phyloP scores from a whole-genome alignment of 2,113 vertebrate genomes.

The Pimephales promelas region DNA sequence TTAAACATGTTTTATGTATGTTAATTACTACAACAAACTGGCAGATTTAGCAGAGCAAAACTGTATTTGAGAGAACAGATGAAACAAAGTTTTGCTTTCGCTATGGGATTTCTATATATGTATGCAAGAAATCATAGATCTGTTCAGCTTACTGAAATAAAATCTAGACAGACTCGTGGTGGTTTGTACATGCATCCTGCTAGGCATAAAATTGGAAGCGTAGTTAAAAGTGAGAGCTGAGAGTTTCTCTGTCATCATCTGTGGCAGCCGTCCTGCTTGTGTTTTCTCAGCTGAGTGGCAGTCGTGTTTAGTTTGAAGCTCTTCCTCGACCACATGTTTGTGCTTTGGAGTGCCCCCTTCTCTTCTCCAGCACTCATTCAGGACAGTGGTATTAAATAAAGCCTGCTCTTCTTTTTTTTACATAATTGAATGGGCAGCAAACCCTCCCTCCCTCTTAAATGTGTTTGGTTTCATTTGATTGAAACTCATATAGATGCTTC shows the following conservation, averaged over 20 bases:
- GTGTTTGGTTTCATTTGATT: constrained; percentile 69
- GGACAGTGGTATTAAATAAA: constrained; percentile 64
- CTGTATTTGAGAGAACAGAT: not conserved
- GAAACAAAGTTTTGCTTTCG: not conserved
- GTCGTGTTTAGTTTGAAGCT: constrained; percentile 67
- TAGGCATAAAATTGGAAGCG: constrained; percentile 51
- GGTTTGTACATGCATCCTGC: constrained; percentile 26
- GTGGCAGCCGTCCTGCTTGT: constrained; percentile 41
- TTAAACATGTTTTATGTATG: not conserved
- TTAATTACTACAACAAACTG: not conserved
- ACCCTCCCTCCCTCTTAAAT: constrained; percentile 69
- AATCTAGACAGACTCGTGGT: constrained; percentile 40
- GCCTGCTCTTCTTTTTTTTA: constrained; percentile 19
- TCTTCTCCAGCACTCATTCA: constrained; percentile 56
- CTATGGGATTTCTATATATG: not conserved
- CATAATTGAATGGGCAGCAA: not conserved
- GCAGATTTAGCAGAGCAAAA: not conserved
- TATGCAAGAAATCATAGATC: constrained; percentile 10
- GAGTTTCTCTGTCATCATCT: constrained; percentile 47
- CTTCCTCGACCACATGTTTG: constrained; percentile 63
- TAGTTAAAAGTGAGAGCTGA: constrained; percentile 53
- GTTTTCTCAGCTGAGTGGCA: constrained; percentile 63
- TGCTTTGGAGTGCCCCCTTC: constrained; percentile 55
- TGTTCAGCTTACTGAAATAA: constrained; percentile 28
- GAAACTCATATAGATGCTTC: constrained; percentile 67